Evolutionary conservation across 1,140 invertebrate species (phyloP).

Genomic region (Brachionus calyciflorus): DNA sequence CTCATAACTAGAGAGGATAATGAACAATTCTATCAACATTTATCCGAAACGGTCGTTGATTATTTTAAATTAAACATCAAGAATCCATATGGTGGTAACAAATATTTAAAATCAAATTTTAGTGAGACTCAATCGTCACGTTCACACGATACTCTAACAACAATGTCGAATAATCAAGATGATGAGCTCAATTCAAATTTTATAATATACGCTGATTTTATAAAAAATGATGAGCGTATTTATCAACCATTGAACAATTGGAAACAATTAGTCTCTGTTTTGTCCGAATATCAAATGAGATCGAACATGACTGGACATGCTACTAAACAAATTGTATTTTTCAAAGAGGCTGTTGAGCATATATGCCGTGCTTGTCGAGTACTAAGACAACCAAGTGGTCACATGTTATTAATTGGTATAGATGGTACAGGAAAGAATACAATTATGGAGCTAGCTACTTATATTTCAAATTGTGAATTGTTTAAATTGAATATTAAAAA

Average conservation of each 20-base stretch:
- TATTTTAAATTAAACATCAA: constrained; percentile 72
- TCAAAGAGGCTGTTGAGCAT: constrained; percentile 60
- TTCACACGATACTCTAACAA: neutral
- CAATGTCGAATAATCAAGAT: neutral
- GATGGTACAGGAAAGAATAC: constrained; percentile 64
- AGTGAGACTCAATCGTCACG: neutral
- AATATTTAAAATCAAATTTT: neutral
- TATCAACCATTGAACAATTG: constrained; percentile 38
- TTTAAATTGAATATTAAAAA: constrained; percentile 65
- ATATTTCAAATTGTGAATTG: constrained; percentile 56
- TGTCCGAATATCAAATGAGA: constrained; percentile 45
- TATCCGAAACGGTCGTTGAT: constrained; percentile 70
- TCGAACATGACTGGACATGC: neutral
- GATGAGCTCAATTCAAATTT: neutral
- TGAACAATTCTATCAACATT: constrained; percentile 70
- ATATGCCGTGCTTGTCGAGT: constrained; percentile 69
- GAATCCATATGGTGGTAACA: neutral
- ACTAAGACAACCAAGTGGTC: constrained; percentile 75
- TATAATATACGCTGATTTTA: constrained; percentile 36
- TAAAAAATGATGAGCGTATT: constrained; percentile 43
- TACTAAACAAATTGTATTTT: constrained; percentile 54
- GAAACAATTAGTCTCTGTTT: constrained; percentile 28
- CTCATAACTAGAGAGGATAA: constrained; percentile 74
- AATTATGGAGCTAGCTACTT: constrained; percentile 54
- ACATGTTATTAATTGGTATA: constrained; percentile 77